Conservation (phyloP, 2,797 vertebrate species). For the Synanceia verrucosa region DNA sequence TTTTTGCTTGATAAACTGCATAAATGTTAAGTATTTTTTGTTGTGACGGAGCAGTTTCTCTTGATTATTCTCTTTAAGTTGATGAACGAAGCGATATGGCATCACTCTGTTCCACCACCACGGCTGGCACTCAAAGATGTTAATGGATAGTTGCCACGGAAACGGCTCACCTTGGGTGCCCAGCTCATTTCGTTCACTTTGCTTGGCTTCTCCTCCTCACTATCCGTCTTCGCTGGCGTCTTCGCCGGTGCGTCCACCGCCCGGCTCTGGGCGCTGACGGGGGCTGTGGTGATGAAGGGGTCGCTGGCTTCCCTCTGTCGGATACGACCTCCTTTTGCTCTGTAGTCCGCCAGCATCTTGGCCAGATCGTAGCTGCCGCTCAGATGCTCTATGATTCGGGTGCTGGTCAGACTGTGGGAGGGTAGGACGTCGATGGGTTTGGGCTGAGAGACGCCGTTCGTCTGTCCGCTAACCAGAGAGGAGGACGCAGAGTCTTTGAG, state of each 20-base stretch:
- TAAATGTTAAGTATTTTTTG: not conserved
- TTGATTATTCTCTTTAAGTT: too few species aligned
- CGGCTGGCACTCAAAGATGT: too few species aligned
- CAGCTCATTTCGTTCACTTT: slow-evolving; percentile 84
- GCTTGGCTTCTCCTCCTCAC: slow-evolving; percentile 88
- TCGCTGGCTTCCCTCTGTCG: slow-evolving; percentile 83
- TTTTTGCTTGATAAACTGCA: not conserved
- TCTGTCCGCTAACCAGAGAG: slow-evolving; percentile 64
- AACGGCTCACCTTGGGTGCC: slow-evolving; percentile 89
- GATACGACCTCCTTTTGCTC: slow-evolving; percentile 94
- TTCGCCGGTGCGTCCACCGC: slow-evolving; percentile 70
- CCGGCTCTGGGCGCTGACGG: slow-evolving; percentile 38
- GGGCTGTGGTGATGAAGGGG: slow-evolving; percentile 77
- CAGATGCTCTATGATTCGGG: slow-evolving; percentile 90
- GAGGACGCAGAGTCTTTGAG: slow-evolving; percentile 87
- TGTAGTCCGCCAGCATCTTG: slow-evolving; percentile 93
- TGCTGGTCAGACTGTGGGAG: slow-evolving; percentile 89
- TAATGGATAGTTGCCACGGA: not conserved
- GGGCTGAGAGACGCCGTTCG: slow-evolving; percentile 79
- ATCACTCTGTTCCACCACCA: too few species aligned
- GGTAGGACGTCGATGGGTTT: slow-evolving; percentile 87
- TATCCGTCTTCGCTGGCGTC: slow-evolving; percentile 81
- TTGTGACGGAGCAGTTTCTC: not conserved
- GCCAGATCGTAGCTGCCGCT: slow-evolving; percentile 87
- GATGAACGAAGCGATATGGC: too few species aligned